A percentile compares a stretch with the other conserved stretches of the same genome.
Evolutionary conservation across 1,140 invertebrate genomes (phyloP).

Genomic region (Pseudomyrmex pallidus): DNA sequence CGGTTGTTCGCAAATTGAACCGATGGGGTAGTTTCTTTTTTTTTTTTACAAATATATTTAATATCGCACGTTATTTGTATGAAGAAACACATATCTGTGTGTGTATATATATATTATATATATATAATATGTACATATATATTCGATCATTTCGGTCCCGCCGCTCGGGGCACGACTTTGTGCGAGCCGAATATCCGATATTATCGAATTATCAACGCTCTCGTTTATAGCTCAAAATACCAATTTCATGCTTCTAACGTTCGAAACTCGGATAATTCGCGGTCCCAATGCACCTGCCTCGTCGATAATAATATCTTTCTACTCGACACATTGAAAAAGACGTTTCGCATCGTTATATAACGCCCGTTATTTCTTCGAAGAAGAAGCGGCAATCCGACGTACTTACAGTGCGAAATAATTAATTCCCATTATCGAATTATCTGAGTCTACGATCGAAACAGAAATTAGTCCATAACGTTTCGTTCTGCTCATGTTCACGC

Average conservation of each 20-base stretch:
- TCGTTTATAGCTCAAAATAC: slow-evolving; percentile 64
- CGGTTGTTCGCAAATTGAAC: background rate
- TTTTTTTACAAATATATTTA: slow-evolving; percentile 48
- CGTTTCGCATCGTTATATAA: slow-evolving; percentile 2
- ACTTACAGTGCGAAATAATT: slow-evolving; percentile 48
- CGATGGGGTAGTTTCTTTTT: background rate
- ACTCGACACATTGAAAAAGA: slow-evolving; percentile 42
- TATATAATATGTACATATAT: slow-evolving; percentile 13
- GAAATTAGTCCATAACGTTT: slow-evolving; percentile 50
- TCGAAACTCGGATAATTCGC: slow-evolving; percentile 64
- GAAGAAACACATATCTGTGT: too few relatives aligned
- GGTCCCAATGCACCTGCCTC: slow-evolving; percentile 47
- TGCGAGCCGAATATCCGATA: slow-evolving; percentile 57
- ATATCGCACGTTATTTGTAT: background rate
- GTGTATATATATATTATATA: too few relatives aligned
- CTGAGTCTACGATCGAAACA: slow-evolving; percentile 32
- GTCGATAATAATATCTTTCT: slow-evolving; percentile 54
- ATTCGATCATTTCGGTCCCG: slow-evolving; percentile 32
- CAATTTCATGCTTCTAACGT: slow-evolving; percentile 52
- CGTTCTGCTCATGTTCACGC: slow-evolving; percentile 29
- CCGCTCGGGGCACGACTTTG: slow-evolving; percentile 50
- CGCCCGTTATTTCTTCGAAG: too few relatives aligned
- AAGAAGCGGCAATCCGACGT: background rate
- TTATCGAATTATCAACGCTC: slow-evolving; percentile 66
- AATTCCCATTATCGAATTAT: slow-evolving; percentile 52